These are phyloP conservation scores for Lanius collurio DNA, from an alignment of 2,113 vertebrate species.

Conservation along the genomic window DNA sequence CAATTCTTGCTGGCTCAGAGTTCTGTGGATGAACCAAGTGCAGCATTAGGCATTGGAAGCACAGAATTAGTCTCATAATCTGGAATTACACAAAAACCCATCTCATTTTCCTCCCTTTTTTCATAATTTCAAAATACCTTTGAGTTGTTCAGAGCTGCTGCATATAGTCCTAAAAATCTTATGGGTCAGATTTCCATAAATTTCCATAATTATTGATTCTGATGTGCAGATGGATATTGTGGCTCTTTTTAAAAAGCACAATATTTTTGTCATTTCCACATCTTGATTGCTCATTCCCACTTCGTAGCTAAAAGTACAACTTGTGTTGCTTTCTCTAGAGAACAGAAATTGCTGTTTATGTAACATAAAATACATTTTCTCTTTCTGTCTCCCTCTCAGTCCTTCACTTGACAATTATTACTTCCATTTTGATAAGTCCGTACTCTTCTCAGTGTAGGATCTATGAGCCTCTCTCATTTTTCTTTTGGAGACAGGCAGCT, in stretches of 20 bases:
- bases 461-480: not conserved
- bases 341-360: not conserved
- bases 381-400: not conserved
- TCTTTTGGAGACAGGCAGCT: not conserved
- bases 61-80: not conserved
- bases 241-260: not conserved
- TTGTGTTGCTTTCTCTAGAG: not conserved
- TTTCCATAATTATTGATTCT: not conserved
- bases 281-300: not conserved
- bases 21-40: not conserved
- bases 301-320: not conserved
- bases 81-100: not conserved
- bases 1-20: not conserved
- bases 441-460: not conserved
- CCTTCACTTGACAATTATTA: not conserved
- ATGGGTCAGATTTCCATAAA: not conserved
- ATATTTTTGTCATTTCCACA: not conserved
- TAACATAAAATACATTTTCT: not conserved
- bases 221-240: not conserved
- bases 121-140: not conserved
- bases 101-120: not conserved
- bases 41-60: not conserved
- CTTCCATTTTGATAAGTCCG: not conserved
- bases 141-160: not conserved
- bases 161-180: not conserved